Evolutionary conservation across 2,797 vertebrate genomes (phyloP), one percentile per base, ranked within the genome.

Genomic region (Discoglossus pictus): DNA sequence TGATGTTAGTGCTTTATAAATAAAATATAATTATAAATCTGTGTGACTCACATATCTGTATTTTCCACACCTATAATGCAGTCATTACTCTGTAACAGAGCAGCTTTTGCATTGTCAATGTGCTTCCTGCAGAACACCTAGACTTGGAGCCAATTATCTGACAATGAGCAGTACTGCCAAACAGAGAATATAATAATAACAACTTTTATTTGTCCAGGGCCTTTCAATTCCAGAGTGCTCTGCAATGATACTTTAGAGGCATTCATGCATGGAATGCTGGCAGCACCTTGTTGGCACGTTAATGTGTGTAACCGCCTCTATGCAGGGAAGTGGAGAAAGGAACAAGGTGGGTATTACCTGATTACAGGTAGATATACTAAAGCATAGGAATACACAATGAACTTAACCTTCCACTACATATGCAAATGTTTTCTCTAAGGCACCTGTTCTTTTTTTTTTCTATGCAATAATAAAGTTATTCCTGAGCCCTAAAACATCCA

Each of bases 191-290:
- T 48, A 62, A 62, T 61, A 61, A 46, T 39, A 62, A 61, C 53
- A 69, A 61, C 17, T 20, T 61, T 52, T 69, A 55, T 69, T 55
- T 62, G 48, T 50, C 50, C 34, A 62, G 23, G 47, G 51, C 15
- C 50, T 54, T 55, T 54, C 48, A 62, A 39, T 48, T 18, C 12
- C 35, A 40, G 21, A 54, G 66, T 44, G 40, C 40, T 48, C 59
- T 51, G 31, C 66, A 36, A 11, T 39, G 66, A 31, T 62, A 69
- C 59, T 69, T 69, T 13, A 62, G 59, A 62, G 40, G 66, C 50
- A 69, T 69, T 69, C 66, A 69, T 62, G 66, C 66, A 69, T 61
- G 42, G 6, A 25, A 7, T 46, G 50, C 42, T 69, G 66, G 66
- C 59, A 62, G 58, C 18, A 48, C 9, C 18, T 1, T n/a, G 12